Evolutionary conservation across 2,888 invertebrate species (phyloP), one percentile per base, ranked within the genome.

Genomic region (Venusia cambrica): DNA sequence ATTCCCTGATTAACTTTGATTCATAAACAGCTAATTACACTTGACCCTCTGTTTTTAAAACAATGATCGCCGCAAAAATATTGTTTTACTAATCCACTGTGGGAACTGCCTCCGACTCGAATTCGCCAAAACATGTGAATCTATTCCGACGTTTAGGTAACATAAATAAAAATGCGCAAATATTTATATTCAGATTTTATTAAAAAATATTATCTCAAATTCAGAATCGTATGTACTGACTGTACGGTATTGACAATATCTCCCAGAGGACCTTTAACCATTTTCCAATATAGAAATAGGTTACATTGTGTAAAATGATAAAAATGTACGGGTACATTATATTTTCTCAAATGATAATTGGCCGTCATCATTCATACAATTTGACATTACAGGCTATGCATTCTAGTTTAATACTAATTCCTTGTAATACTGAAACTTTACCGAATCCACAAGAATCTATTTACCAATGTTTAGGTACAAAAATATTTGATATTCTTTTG

Each of bases 401-500:
- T 45, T 50, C 43, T 27, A 33, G 29, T 35, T 62, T 73, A 78
- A 75, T 72, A 73, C 72, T 77, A 74, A 69, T 69, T 71, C 60
- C 54, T 66, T 64, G 64, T 81, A 83, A 83, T 83, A 83, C 80
- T 83, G 79, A 60, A 64, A 70, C 61, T 65, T 67, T 75, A 75
- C 66, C 72, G 73, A 83, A 77, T 72, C 65, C 71, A 66, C 71
- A 63, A 62, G 63, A 40, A 67, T 69, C 60, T 63, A 59, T 59
- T 63, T 62, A 63, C 71, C 52, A 71, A 70, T 56, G 58, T 68
- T 73, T 68, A 55, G 61, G 61, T 83, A 84, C 75, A 87, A 83
- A 85, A 84, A 85, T 84, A 84, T 87, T 40, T 70, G 66, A 66
- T 79, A 75, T 76, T 62, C 17, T 80, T 85, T 85, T 85, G 84